Base-by-base conservation (phyloP, 2,797 vertebrate genomes). In the Danio jaintianensis region DNA sequence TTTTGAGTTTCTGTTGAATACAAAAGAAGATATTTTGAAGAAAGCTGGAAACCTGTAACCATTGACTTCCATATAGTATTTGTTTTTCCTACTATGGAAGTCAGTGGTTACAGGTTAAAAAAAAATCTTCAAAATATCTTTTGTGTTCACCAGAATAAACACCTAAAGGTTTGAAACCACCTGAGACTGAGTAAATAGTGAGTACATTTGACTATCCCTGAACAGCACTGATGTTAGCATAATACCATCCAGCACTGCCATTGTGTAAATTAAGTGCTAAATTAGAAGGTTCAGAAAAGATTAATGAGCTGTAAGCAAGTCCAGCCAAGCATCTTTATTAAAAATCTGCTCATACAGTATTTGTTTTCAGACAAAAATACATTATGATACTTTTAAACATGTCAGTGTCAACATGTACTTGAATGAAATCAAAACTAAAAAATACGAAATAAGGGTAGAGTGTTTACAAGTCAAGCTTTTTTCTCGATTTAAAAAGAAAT, bases 281-380 rank as follows among this genome's bases (percentile, higher is more conserved):
- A 62, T 40, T 40, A 53, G 36, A 15, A 29, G 29, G 3, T 29
- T 12, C 11, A 67, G 11, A 59, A 62, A 40, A 29, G 0, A n/a
- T 52, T 3, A 15, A 56, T 6, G 40, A 58, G 22, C 5, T 1
- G 75, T 18, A 67, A 74, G 47, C 40, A 58, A 45, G 36, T 64
- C 10, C 6, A 66, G 22, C 4, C 10, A 47, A 36, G 20, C 52
- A 67, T 56, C 38, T 77, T 77, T 67, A 67, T 36, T 77, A 1
- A 66, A 67, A 45, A 45, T 40, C 40, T 16, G 40, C 13, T 47
- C 7, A 18, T 18, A 45, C 20, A 45, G 40, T n/a, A 12, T 4
- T 55, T 45, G 20, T 43, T 55, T 52, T 56, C 8, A 55, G 38
- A 45, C 20, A 77, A 47, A 45, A n/a, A 11, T 55, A 12, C 10